Evolutionary conservation across 2,113 vertebrate genomes (phyloP).

Genomic region (Odocoileus hemionus): DNA sequence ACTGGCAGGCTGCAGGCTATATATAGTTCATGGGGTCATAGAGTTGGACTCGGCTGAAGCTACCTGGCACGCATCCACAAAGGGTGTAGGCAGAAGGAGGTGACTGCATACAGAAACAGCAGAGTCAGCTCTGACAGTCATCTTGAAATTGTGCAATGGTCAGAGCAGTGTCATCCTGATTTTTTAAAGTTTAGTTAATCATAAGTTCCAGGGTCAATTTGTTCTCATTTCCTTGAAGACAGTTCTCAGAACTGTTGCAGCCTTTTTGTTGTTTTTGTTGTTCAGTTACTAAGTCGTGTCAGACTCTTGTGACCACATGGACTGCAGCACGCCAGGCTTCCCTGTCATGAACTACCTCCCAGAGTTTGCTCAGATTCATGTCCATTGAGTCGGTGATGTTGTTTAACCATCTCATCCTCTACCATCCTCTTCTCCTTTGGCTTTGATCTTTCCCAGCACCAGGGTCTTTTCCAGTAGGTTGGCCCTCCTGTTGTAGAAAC

Average conservation of each 20-base stretch:
- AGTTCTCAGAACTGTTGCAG: neutral
- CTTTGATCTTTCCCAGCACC: neutral
- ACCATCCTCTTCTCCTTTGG: neutral
- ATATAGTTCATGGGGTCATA: neutral
- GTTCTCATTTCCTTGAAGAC: neutral
- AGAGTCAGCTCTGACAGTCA: neutral
- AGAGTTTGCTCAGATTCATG: neutral
- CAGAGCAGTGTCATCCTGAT: neutral
- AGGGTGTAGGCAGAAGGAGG: neutral
- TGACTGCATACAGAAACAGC: neutral
- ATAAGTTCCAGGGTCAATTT: neutral
- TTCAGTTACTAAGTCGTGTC: neutral
- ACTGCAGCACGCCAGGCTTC: neutral
- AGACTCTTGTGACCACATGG: neutral
- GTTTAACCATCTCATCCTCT: neutral
- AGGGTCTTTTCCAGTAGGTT: neutral
- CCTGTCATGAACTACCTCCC: neutral
- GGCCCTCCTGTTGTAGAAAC: neutral
- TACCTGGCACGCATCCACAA: fast-evolving
- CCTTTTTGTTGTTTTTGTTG: neutral
- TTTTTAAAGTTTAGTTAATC: neutral
- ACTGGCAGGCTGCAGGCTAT: neutral
- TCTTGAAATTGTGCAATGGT: neutral
- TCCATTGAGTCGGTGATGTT: neutral
- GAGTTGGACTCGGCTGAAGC: neutral